These are phyloP conservation scores for Apotomis capreana DNA, from an alignment of 2,888 invertebrate species.

Conservation along the genomic window DNA sequence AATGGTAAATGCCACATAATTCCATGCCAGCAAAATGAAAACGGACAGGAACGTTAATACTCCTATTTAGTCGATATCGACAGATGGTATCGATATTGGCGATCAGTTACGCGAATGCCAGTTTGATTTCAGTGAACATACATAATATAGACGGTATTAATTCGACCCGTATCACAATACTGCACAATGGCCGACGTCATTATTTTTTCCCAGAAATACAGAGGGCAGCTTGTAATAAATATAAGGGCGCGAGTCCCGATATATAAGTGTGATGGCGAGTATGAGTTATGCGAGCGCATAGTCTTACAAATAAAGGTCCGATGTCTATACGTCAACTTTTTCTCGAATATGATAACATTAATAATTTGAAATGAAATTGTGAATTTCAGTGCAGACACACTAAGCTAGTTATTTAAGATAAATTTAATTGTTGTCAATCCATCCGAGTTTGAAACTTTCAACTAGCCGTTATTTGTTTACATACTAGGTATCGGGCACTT, in stretches of 20 bases:
- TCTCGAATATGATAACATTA: no score
- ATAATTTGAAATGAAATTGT: no score
- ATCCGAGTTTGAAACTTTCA: no score
- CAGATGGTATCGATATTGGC: conserved; percentile 28
- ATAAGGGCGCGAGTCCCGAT: conserved; percentile 3
- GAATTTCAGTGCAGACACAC: no score
- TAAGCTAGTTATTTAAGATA: no score
- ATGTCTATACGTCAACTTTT: neutral
- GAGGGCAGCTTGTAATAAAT: neutral
- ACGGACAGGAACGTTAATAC: conserved; percentile 7
- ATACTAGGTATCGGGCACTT: no score
- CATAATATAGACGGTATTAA: conserved; percentile 27
- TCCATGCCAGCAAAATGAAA: conserved; percentile 18
- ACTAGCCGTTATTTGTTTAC: no score
- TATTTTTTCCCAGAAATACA: conserved; percentile 19
- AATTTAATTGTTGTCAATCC: no score
- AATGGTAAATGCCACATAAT: conserved; percentile 16
- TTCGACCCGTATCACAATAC: conserved; percentile 20
- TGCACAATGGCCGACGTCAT: conserved; percentile 9
- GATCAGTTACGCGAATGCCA: conserved; percentile 29
- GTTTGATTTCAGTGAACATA: conserved; percentile 25
- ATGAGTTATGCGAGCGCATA: neutral
- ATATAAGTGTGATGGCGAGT: neutral
- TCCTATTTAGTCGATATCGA: conserved; percentile 14
- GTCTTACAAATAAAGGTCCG: neutral